A percentile compares a stretch with the other conserved stretches of the same genome.
Evolutionary conservation across 2,888 invertebrate genomes (phyloP).

Genomic region (Oxyteleia sp.): DNA sequence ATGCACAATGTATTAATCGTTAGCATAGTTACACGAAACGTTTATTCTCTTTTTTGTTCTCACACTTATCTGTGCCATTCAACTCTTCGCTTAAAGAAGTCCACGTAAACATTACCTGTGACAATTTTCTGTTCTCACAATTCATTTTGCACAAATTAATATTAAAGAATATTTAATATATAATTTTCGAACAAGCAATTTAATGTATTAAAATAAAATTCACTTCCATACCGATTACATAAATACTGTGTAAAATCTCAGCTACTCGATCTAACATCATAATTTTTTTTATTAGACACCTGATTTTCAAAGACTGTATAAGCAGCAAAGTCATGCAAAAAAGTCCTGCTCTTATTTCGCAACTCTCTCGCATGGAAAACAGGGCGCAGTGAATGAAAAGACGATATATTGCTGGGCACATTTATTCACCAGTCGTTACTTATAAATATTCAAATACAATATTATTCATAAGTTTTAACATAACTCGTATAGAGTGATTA

Average conservation of each 20-base stretch:
- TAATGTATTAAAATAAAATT: slow-evolving; percentile 49
- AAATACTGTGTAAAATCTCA: slow-evolving; percentile 34
- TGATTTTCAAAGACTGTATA: slow-evolving; percentile 30
- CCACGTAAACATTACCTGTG: not conserved
- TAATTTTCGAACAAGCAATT: slow-evolving; percentile 40
- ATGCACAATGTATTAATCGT: too few relatives aligned
- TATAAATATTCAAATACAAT: slow-evolving; percentile 82
- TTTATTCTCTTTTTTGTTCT: not conserved
- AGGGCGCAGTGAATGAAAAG: slow-evolving; percentile 34
- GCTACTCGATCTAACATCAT: slow-evolving; percentile 10
- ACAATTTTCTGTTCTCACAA: slow-evolving; percentile 17
- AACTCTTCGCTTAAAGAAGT: not conserved
- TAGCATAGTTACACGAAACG: too few relatives aligned
- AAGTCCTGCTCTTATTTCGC: not conserved
- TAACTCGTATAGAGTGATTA: slow-evolving; percentile 73
- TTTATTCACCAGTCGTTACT: slow-evolving; percentile 83
- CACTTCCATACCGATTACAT: slow-evolving; percentile 24
- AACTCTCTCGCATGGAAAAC: not conserved
- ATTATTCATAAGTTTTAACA: slow-evolving; percentile 77
- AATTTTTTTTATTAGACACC: slow-evolving; percentile 14
- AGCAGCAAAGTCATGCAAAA: not conserved
- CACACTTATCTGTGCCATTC: not conserved
- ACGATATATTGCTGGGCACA: slow-evolving; percentile 81
- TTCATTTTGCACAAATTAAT: slow-evolving; percentile 42
- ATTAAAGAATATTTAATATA: slow-evolving; percentile 47